These are phyloP conservation scores for Aphodius granarius DNA, from an alignment of 2,888 invertebrate species.

Conservation along the genomic window DNA sequence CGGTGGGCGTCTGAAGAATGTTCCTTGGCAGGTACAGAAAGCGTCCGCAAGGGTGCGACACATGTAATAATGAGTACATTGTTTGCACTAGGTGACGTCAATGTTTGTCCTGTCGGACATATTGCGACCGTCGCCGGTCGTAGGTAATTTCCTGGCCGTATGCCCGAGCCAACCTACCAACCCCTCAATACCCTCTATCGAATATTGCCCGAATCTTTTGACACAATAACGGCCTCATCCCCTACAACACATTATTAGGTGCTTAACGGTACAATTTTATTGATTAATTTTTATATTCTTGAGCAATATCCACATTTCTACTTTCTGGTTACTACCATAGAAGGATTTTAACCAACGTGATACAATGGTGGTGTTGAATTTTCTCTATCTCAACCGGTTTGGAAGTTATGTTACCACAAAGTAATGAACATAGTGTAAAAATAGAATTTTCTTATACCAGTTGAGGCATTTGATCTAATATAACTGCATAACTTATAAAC, in stretches of 20 bases:
- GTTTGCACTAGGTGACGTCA: constrained; percentile 51
- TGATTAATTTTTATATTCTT: not conserved
- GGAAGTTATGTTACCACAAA: too few relatives aligned
- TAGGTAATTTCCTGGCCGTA: constrained; percentile 50
- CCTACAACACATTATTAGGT: not conserved
- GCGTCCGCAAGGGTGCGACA: constrained; percentile 36
- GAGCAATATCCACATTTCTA: not conserved
- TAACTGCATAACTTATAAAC: too few relatives aligned
- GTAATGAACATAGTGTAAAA: too few relatives aligned
- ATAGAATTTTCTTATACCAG: too few relatives aligned
- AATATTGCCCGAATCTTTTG: constrained; percentile 31
- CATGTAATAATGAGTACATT: constrained; percentile 43
- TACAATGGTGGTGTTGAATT: too few relatives aligned
- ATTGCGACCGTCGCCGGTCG: constrained; percentile 51
- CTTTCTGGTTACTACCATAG: not conserved
- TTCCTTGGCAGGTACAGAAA: not conserved
- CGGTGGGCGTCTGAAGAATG: not conserved
- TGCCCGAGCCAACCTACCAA: constrained; percentile 22
- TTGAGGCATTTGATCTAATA: too few relatives aligned
- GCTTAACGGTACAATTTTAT: not conserved
- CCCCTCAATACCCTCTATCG: constrained; percentile 16
- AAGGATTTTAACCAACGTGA: too few relatives aligned
- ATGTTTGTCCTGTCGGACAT: constrained; percentile 54
- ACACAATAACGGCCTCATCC: constrained; percentile 6
- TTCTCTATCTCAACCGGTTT: too few relatives aligned